Base-by-base conservation (phyloP, 2,113 vertebrate genomes). In the Myanophis thanlyinensis region DNA sequence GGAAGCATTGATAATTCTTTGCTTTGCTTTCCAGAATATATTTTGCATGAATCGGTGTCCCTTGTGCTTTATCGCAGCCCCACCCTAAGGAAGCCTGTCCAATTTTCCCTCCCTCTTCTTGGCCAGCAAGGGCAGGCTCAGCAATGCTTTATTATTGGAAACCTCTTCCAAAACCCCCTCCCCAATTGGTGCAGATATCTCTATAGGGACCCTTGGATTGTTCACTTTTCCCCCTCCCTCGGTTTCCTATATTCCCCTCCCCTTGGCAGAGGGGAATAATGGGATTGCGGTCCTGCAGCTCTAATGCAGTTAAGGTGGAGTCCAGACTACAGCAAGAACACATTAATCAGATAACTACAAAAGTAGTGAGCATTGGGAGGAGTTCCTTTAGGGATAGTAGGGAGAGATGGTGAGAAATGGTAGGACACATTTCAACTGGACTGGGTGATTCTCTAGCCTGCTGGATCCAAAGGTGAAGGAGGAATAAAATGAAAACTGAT, bases 31-130 rank as follows among this genome's bases (percentile, higher is more conserved):
- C 89, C 35, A 8, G 94, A 88, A 90, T 8, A 91, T 92, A 91
- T 96, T 95, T 96, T 95, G 95, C 96, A 94, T 90, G 86, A 73
- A 96, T 93, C 30, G 54, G 54, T 89, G 86, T 87, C 94, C 95
- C 96, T 92, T 93, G 89, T 46, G 96, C 95, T 93, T 95, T 95
- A 86, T 67, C 93, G 87, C 86, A 93, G 95, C 97, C 96, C 96
- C 97, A 96, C 97, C 96, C 96, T 95, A 94, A 93, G 92, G 84
- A 15, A 90, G 92, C 85, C 94, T 90, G 90, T 85, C 87, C 67
- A 56, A 25, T 86, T 90, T 62, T 22, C 3, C 35, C 20, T 7
- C 44, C 67, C 11, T 27, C 40, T 22, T 49, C 44, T 25, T 40
- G 6, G 25, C 7, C 27, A 35, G 40, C 53, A 23, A 52, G 40